phyloP scores from a whole-genome alignment of 2,113 vertebrate genomes.

The Oncorhynchus mykiss region DNA sequence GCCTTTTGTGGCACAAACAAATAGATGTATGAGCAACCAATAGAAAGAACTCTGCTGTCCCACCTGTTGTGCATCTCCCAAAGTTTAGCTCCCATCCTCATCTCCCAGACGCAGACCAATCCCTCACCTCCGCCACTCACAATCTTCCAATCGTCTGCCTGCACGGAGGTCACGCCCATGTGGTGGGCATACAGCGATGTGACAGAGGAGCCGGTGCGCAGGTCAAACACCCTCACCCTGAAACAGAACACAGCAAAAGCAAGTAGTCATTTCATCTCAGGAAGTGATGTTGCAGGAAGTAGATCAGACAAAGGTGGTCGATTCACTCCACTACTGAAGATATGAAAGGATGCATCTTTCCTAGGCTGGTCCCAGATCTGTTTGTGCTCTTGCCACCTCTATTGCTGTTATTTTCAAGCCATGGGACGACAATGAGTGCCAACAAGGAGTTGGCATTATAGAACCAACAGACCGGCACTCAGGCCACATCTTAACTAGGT shows the following conservation, averaged over 20 bases:
- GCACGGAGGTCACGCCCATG: constrained; percentile 83
- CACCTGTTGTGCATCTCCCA: constrained; percentile 97
- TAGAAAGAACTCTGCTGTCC: not conserved
- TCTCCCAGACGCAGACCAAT: constrained; percentile 92
- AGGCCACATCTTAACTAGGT: not conserved
- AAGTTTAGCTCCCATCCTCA: constrained; percentile 86
- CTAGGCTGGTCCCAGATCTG: too few relatives aligned
- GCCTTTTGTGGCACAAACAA: not conserved
- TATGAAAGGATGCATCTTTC: too few relatives aligned
- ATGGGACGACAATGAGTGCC: too few relatives aligned
- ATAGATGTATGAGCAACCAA: not conserved
- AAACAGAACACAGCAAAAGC: not conserved
- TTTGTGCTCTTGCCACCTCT: too few relatives aligned
- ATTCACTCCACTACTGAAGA: too few relatives aligned
- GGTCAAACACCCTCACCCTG: constrained; percentile 88
- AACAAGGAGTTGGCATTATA: not conserved
- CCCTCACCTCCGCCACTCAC: constrained; percentile 92
- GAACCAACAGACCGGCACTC: not conserved
- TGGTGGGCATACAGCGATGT: constrained; percentile 86
- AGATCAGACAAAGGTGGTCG: not conserved
- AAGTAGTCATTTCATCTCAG: not conserved
- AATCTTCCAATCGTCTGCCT: constrained; percentile 92
- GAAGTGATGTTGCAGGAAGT: too few relatives aligned
- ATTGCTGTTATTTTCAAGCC: too few relatives aligned
- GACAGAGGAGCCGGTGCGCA: constrained; percentile 68